Base-by-base conservation (phyloP, 2,888 invertebrate genomes). In the Saturnia japonica region DNA sequence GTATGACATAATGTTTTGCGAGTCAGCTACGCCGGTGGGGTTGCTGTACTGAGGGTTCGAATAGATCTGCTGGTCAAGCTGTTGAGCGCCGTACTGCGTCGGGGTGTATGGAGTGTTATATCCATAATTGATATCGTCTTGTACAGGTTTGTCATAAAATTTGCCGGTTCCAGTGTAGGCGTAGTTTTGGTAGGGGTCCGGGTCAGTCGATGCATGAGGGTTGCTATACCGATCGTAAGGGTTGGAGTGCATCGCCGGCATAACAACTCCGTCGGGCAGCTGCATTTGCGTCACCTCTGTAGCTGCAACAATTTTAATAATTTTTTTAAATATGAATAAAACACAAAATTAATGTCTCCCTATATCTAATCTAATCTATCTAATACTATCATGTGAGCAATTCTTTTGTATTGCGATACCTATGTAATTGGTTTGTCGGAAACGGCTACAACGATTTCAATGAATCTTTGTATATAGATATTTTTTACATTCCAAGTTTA, bases 221-320 rank as follows among this genome's bases (percentile, higher is more conserved):
- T 80, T 73, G 1, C 75, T 74, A 74, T 89, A 91, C 34, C 89
- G 83, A 47, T 85, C 85, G 78, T 91, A 91, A 0, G 85, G 84
- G 71, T 85, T 88, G 22, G 77, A 77, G 43, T 85, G 86, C 75
- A 85, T 78, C 0, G 85, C 79, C 11, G 88, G 86, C 81, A 88
- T 81, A 16, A 86, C 84, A 8, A 88, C 88, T 19, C 93, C 94
- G 68, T 94, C 93, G 3, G 91, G 88, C n/a, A 91, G 74, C 73
- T 88, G 88, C 83, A 88, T 86, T 81, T 88, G 88, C 34, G 84
- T 77, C 62, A 86, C 69, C 69, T 93, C 93, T 45, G 91, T 86
- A 12, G 93, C 91, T 93, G 89, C 16, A 82, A 72, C 67, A 69
- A 68, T 45, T 62, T 47, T 19, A 2, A 34, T 34, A 34, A 34